Conservation (phyloP, 2,113 vertebrate genomes). For the Peromyscus californicus region DNA sequence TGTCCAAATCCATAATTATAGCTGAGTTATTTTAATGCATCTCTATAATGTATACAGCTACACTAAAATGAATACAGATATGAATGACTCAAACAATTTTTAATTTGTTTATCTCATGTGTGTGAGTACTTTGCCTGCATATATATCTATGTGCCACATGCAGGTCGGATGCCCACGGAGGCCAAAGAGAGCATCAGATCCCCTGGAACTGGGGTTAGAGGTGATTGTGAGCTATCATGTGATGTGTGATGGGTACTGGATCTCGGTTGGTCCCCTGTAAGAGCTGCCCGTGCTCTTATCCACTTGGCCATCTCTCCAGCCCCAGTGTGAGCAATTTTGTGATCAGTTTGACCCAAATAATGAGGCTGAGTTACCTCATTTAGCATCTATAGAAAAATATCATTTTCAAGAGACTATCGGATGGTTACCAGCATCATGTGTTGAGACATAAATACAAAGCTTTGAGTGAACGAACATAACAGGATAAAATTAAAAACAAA, state of each 20-base stretch:
- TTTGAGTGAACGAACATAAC: background rate
- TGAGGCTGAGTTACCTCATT: background rate
- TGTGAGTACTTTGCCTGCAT: background rate
- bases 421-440: background rate
- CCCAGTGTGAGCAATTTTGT: background rate
- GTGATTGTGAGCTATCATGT: background rate
- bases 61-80: background rate
- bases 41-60: constrained; percentile 17
- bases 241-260: background rate
- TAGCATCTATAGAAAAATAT: background rate
- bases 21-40: constrained; percentile 16
- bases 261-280: background rate
- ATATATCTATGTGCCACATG: background rate
- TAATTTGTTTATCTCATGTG: background rate
- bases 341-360: background rate
- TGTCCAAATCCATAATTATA: background rate
- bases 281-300: background rate
- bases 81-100: background rate
- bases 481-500: background rate
- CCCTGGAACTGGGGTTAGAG: background rate
- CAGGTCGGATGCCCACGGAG: background rate
- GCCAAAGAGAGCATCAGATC: background rate
- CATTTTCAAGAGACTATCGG: background rate
- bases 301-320: background rate
- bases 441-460: background rate